A percentile compares a stretch with the other conserved stretches of the same genome.
Conservation (phyloP, 2,113 vertebrate genomes). For the Petromus typicus region DNA sequence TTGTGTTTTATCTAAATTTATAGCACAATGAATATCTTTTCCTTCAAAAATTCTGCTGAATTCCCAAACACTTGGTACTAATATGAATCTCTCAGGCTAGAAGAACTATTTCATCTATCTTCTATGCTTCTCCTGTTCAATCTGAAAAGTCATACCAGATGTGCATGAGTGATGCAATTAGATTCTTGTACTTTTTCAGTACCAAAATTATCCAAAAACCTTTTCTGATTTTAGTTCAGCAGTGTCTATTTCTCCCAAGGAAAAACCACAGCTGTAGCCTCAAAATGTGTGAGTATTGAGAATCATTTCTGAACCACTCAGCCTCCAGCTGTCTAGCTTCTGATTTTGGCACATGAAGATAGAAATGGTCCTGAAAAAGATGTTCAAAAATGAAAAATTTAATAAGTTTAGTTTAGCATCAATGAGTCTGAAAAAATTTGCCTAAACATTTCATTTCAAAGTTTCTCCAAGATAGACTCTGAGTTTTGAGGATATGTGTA, state of each 20-base stretch:
- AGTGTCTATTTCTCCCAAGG: neutral
- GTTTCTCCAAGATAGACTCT: neutral
- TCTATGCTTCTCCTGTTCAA: neutral
- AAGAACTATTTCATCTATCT: neutral
- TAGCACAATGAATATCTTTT: neutral
- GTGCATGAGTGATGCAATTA: neutral
- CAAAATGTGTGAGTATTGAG: neutral
- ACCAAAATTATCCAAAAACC: neutral
- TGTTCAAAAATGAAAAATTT: neutral
- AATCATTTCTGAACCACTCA: neutral
- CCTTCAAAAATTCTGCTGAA: conserved; percentile 14
- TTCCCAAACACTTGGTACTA: neutral
- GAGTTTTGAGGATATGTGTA: neutral
- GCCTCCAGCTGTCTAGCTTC: neutral
- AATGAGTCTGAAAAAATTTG: neutral
- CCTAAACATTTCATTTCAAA: neutral
- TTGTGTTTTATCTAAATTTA: neutral
- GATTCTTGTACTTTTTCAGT: neutral
- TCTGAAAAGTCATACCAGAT: neutral
- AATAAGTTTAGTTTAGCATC: neutral
- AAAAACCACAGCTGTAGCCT: neutral
- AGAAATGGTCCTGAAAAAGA: neutral
- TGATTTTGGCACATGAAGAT: neutral
- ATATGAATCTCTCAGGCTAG: neutral
- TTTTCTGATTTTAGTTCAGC: neutral